Base-by-base conservation (phyloP, 2,888 invertebrate species). In the Hedya salicella region DNA sequence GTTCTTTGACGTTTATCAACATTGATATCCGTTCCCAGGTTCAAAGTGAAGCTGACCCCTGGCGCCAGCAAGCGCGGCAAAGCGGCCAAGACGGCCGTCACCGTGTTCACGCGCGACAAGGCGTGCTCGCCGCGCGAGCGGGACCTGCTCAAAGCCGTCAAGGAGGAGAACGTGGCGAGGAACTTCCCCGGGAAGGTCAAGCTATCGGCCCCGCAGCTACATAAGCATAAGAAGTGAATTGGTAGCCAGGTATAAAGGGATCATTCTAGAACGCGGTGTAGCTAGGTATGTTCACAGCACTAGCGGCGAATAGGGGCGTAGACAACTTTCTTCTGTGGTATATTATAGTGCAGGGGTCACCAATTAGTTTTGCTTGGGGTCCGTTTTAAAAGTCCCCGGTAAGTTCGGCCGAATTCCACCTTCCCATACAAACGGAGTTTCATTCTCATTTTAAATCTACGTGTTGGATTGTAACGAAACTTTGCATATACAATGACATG, bases 131-230 rank as follows among this genome's bases (percentile, higher is more conserved):
- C 90, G 3, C 93, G 98, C 44, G 99, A 99, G 88, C 96, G 95
- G 78, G 98, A 99, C 86, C 92, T 99, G 11, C 91, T 99, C 4
- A 97, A 97, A 81, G 96, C 97, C 2, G 96, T 98, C 8, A 97
- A 97, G 85, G 98, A 99, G 78, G 98, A 98, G 80, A 95, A 96
- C 69, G 90, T 98, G 32, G 97, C 98, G 0, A 94, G 98, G 73
- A 99, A 99, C 93, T 95, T 99, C 83, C 99, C 99, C 9, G 98
- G 99, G 39, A 99, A 98, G 91, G 98, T 99, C 0, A 99, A 99
- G 87, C 90, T 99, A 44, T 97, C 98, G 1, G 97, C 98, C 1
- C 97, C 98, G 0, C 96, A 96, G 79, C 83, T 96, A 68, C 95
- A 95, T 79, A 95, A 94, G 73, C 86, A 94, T 68, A 95, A 94